phyloP scores from a whole-genome alignment of 2,113 vertebrate species.

The Etia nguti region DNA sequence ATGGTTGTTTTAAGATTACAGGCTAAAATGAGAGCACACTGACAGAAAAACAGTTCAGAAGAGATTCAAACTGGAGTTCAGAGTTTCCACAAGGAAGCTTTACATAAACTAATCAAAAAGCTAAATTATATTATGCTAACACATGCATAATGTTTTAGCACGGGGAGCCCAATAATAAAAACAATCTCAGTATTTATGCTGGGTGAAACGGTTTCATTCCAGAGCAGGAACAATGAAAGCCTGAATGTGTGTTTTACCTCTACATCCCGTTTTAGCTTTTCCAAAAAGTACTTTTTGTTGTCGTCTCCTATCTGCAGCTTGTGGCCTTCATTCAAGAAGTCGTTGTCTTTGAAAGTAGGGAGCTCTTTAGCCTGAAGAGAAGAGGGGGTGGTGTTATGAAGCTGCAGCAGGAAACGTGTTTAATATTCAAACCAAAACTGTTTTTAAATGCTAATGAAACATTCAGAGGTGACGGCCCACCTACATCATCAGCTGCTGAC shows the following conservation, averaged over 20 bases:
- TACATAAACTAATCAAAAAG: background rate
- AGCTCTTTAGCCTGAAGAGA: conserved; percentile 87
- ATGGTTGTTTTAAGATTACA: background rate
- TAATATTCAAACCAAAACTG: background rate
- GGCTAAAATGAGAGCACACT: background rate
- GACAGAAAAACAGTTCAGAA: background rate
- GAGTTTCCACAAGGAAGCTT: background rate
- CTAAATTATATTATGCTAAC: background rate
- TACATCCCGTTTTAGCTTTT: conserved; percentile 89
- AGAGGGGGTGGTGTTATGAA: background rate
- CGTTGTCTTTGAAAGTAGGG: conserved; percentile 95
- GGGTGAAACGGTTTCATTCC: rapidly evolving
- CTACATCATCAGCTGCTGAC: background rate
- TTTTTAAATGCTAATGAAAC: background rate
- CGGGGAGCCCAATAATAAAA: background rate
- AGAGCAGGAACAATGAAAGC: background rate
- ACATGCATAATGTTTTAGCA: background rate
- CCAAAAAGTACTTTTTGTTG: conserved; percentile 91
- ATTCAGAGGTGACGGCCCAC: background rate
- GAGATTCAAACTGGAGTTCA: background rate
- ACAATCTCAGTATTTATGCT: background rate
- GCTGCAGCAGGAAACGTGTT: background rate
- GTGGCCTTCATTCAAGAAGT: conserved; percentile 93
- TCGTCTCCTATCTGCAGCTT: conserved; percentile 91
- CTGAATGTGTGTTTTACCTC: conserved; percentile 74